Base-by-base conservation (phyloP, 2,113 vertebrate genomes). In the Abramis brama region DNA sequence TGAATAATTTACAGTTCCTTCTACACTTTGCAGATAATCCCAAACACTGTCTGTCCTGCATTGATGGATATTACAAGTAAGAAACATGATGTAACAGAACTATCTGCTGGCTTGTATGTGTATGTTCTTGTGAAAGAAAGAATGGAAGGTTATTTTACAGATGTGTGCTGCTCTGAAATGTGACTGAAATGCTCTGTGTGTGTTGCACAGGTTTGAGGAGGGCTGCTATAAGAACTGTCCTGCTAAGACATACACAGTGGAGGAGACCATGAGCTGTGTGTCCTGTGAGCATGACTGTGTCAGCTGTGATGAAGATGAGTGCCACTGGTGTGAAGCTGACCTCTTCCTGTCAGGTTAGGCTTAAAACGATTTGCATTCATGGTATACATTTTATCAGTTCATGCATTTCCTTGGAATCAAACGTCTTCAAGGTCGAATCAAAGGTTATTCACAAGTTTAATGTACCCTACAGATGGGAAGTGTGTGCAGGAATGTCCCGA, bases 61-160 rank as follows among this genome's bases (percentile, higher is more conserved):
- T 90, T 89, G 89, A 89, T 59, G 95, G 95, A 87, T 97, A 97
- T 91, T 97, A 97, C 89, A 97, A 95, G 97, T 99, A 96, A 98
- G 97, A 86, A 90, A n/a, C 25, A 36, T 57, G 2, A 60, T 27
- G 23, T n/a, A 73, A 33, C 19, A 83, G 50, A 74, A 57, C 3
- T 23, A 19, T 55, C 50, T 47, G 39, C 57, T 75, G 33, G 27
- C 27, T 19, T 21, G 36, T 15, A 21, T 52, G 23, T 52, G 45
- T 8, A 57, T 57, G 55, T 23, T 15, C 13, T 15, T 52, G 13
- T 25, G 5, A 68, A 70, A 70, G 30, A 36, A 9, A 4, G 30
- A 70, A 70, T 36, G 19, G 19, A 70, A 60, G 4, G 8, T 36
- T 33, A 1, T 21, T 70, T 19, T 73, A 27, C n/a, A 75, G 23